Base-by-base conservation (phyloP, 2,113 vertebrate species). In the Sinocyclocheilus anophthalmus region DNA sequence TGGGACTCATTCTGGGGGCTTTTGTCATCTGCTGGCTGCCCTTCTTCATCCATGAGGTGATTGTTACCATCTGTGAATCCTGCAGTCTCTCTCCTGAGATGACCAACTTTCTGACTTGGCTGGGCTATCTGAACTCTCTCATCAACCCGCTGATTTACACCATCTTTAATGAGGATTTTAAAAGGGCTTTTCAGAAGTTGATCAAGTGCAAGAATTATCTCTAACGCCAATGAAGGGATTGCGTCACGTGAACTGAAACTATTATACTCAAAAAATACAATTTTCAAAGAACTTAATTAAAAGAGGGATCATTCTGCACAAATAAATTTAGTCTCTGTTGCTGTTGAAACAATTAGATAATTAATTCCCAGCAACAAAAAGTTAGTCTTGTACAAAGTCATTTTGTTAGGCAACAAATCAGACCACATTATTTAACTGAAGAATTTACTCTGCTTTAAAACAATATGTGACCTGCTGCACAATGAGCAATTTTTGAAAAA, bases 121-220 rank as follows among this genome's bases (percentile, higher is more conserved):
- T 99, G 91, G 98, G 98, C 22, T 99, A 99, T 90, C 94, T 99
- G 85, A 99, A 99, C 94, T 99, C 98, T 4, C 96, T 99, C 72
- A 97, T 99, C 92, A 99, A 99, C 90, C 98, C 98, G 20, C 94
- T 99, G 84, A 99, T 99, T 92, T 99, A 99, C 91, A 99, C 98
- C 80, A 96, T 99, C 89, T 99, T 99, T 92, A 99, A 99, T 90
- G 97, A 99, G 93, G 98, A 99, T 92, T 99, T 99, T 90, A 99
- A 99, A 91, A 99, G 97, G 92, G 98, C 98, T 80, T 99, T 99
- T 92, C 97, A 99, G 93, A 99, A 96, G 94, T 95, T 99, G 83
- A 91, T 99, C 84, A 93, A 92, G 83, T 99, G 98, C 85, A 96
- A 92, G 80, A 94, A 95, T 89, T 97, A 96, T 84, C 91, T 96